Evolutionary conservation across 2,888 invertebrate species (phyloP).

Genomic region (Falcaria lacertinaria): DNA sequence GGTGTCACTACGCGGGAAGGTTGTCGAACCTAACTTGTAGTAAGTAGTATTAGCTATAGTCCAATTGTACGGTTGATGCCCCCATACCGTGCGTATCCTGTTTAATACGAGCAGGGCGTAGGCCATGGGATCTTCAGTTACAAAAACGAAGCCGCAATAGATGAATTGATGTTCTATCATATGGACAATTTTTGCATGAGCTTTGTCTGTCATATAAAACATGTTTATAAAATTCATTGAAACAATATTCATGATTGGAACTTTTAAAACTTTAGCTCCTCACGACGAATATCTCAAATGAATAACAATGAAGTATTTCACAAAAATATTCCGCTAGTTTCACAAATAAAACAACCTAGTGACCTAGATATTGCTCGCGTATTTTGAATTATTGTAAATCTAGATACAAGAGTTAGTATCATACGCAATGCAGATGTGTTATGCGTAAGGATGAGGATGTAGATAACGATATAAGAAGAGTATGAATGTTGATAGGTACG

Average conservation of each 20-base stretch:
- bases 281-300: background rate
- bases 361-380: constrained; percentile 3
- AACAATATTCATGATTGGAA: too few relatives aligned
- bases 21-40: constrained; percentile 1
- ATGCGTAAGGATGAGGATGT: too few relatives aligned
- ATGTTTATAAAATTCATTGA: too few relatives aligned
- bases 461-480: too few relatives aligned
- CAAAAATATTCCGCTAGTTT: background rate
- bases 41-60: background rate
- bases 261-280: too few relatives aligned
- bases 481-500: too few relatives aligned
- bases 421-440: too few relatives aligned
- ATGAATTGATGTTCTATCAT: too few relatives aligned
- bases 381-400: background rate
- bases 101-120: constrained; percentile 2
- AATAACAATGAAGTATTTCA: background rate
- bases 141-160: background rate
- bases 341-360: background rate
- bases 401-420: background rate
- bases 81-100: constrained; percentile 30
- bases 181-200: too few relatives aligned
- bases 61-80: constrained; percentile 42
- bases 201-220: too few relatives aligned
- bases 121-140: background rate
- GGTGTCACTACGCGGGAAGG: background rate